These are phyloP conservation scores for Colostygia pectinataria DNA, from an alignment of 2,888 invertebrate species.

Conservation along the genomic window DNA sequence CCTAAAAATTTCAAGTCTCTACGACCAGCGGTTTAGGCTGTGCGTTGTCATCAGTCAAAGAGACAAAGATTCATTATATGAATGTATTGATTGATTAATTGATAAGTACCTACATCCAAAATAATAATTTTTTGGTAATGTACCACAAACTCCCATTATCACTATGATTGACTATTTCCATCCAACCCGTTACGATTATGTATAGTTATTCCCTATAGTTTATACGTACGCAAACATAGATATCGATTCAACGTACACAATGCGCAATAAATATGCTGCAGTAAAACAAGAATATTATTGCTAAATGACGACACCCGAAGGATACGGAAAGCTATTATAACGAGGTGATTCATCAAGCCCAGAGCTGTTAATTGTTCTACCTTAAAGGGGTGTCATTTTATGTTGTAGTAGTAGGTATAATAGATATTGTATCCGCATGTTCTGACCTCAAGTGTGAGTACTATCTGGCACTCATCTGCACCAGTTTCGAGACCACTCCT, in stretches of 20 bases:
- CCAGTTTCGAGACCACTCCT: background rate
- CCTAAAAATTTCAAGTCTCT: too few species aligned
- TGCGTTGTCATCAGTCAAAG: too few species aligned
- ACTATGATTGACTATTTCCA: too few species aligned
- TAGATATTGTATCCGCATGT: constrained; percentile 41
- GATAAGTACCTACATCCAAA: too few species aligned
- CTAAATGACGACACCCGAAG: constrained; percentile 32
- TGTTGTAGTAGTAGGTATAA: constrained; percentile 18
- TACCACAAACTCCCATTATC: too few species aligned
- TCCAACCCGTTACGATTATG: too few species aligned
- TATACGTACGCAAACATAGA: background rate
- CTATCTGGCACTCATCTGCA: constrained; percentile 5
- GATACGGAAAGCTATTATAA: constrained; percentile 56
- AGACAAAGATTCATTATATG: too few species aligned
- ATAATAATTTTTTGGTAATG: too few species aligned
- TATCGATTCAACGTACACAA: background rate
- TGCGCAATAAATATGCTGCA: constrained; percentile 2
- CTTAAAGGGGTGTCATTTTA: constrained; percentile 41
- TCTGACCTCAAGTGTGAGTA: constrained; percentile 35
- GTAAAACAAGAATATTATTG: constrained; percentile 8
- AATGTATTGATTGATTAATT: too few species aligned
- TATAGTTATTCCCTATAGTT: too few species aligned
- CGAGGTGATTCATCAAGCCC: constrained; percentile 60
- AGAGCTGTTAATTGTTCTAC: constrained; percentile 46
- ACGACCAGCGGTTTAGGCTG: too few species aligned